Evolutionary conservation across 2,797 vertebrate genomes (phyloP).

Genomic region (Trachurus trachurus): DNA sequence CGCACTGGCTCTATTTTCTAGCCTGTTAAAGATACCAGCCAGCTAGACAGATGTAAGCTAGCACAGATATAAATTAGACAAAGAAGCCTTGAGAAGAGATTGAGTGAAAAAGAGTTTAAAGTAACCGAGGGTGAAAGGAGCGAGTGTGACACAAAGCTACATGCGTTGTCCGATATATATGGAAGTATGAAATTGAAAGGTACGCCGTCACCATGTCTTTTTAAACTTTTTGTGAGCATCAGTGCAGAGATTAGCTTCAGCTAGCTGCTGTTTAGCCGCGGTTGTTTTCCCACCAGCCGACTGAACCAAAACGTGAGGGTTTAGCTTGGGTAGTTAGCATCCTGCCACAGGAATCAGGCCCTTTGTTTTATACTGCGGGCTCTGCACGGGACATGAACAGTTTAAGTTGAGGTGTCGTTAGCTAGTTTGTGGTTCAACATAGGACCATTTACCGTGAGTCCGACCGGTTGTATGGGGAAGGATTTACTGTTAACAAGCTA

Average conservation of each 20-base stretch:
- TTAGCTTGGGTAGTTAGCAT: constrained; percentile 76
- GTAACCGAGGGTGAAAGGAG: constrained; percentile 71
- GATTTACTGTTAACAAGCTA: constrained; percentile 56
- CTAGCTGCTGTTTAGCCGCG: constrained; percentile 76
- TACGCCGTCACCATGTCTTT: constrained; percentile 80
- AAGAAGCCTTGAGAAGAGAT: constrained; percentile 80
- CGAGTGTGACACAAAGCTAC: constrained; percentile 74
- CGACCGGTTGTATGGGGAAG: constrained; percentile 1
- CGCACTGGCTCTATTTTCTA: constrained; percentile 63
- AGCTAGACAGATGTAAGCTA: constrained; percentile 82
- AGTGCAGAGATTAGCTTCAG: constrained; percentile 74
- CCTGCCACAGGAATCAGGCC: constrained; percentile 66
- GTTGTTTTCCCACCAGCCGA: constrained; percentile 72
- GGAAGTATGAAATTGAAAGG: constrained; percentile 87
- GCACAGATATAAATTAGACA: constrained; percentile 82
- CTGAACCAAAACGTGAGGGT: constrained; percentile 58
- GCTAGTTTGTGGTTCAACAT: constrained; percentile 1
- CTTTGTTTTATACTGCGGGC: constrained; percentile 70
- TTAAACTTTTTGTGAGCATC: constrained; percentile 82
- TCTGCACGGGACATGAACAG: constrained; percentile 21
- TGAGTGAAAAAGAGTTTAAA: constrained; percentile 75
- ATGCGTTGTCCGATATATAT: constrained; percentile 72
- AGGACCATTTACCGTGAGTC: constrained; percentile 2
- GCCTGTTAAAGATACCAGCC: constrained; percentile 67
- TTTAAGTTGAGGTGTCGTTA: constrained; percentile 36